Percentiles rank a stretch among this genome's conserved stretches.
phyloP scores from a whole-genome alignment of 1,140 invertebrate species.

The Ectropis grisescens region DNA sequence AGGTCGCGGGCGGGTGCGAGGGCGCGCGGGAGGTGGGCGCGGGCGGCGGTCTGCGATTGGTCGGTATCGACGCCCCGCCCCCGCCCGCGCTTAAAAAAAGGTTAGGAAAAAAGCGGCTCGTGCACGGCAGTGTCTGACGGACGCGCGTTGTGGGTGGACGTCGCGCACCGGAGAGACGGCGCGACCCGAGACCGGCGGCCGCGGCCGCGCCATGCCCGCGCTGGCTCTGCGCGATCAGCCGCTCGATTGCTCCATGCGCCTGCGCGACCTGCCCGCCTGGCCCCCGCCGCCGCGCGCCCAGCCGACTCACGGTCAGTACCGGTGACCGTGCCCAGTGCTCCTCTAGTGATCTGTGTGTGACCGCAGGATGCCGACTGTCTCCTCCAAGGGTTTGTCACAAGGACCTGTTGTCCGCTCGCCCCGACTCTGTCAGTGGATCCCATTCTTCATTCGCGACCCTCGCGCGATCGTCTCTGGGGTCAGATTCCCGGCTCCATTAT shows the following conservation, averaged over 20 bases:
- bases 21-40: slow-evolving; percentile 13
- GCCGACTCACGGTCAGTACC: slow-evolving; percentile 45
- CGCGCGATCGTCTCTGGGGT: slow-evolving; percentile 11
- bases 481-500: slow-evolving; percentile 18
- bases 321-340: slow-evolving; percentile 8
- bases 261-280: slow-evolving; percentile 55
- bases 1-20: slow-evolving; percentile 15
- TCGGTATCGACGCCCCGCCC: slow-evolving; percentile 23
- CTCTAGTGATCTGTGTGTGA: slow-evolving; percentile 5
- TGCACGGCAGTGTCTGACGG: slow-evolving; percentile 55
- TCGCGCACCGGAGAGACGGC: slow-evolving; percentile 44
- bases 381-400: no score
- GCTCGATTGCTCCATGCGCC: slow-evolving; percentile 63
- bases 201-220: slow-evolving; percentile 63
- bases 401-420: no score
- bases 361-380: no score
- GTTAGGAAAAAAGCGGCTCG: slow-evolving; percentile 38
- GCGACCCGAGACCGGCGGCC: slow-evolving; percentile 50
- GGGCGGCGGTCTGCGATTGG: slow-evolving; percentile 27
- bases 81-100: slow-evolving; percentile 30
- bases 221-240: slow-evolving; percentile 63
- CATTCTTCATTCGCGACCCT: slow-evolving; percentile 13
- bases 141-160: slow-evolving; percentile 54
- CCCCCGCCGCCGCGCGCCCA: slow-evolving; percentile 43
- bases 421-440: slow-evolving; percentile 3